Evolutionary conservation across 2,797 vertebrate genomes (phyloP).

Genomic region (Thripadectes ignobilis): DNA sequence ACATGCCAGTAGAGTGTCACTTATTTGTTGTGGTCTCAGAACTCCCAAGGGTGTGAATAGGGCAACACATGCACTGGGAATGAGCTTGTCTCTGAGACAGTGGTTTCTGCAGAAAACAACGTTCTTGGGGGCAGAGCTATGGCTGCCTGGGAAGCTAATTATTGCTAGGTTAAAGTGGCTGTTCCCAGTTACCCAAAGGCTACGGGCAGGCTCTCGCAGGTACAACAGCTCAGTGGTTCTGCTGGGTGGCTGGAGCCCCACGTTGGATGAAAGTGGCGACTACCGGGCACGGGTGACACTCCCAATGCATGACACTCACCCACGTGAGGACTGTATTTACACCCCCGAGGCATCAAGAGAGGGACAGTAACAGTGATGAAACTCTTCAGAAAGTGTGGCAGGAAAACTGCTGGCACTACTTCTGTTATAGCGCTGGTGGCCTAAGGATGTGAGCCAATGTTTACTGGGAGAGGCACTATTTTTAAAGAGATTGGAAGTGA

Average conservation of each 20-base stretch:
- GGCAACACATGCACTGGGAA: background rate
- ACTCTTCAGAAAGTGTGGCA: background rate
- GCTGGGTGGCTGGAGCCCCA: background rate
- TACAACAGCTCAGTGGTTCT: background rate
- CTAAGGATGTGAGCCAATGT: background rate
- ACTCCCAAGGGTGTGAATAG: background rate
- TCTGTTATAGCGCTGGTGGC: background rate
- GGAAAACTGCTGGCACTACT: background rate
- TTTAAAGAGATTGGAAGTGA: background rate
- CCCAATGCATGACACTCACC: background rate
- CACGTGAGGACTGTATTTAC: background rate
- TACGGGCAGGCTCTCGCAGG: background rate
- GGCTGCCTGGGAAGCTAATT: background rate
- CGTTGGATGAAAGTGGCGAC: accelerated
- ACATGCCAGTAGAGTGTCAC: background rate
- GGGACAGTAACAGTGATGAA: background rate
- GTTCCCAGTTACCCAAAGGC: background rate
- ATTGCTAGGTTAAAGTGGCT: background rate
- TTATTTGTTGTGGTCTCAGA: background rate
- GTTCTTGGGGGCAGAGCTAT: background rate
- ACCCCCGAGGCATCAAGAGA: background rate
- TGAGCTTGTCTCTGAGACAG: background rate
- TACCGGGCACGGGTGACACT: accelerated
- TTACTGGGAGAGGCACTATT: background rate
- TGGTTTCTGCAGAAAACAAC: background rate